Percentiles rank a stretch among this genome's conserved stretches.
phyloP scores from a whole-genome alignment of 23 tunicate species.

The Clavelina lepadiformis region DNA sequence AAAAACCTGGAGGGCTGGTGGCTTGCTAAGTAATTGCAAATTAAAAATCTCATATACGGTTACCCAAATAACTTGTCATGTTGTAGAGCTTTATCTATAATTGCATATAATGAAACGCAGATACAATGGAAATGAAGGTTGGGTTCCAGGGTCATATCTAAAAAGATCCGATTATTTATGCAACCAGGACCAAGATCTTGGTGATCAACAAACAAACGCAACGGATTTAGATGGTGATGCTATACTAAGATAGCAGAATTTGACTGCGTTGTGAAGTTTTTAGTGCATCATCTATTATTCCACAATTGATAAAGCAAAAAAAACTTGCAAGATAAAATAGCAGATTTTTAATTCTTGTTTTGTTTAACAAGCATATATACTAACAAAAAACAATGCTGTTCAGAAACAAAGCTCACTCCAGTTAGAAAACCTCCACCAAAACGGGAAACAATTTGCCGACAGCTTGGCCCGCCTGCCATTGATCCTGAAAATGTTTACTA shows the following conservation, averaged over 20 bases:
- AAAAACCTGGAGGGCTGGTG: slow-evolving; percentile 89
- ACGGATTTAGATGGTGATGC: too few species aligned
- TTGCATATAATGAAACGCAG: slow-evolving; percentile 6
- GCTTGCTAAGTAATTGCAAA: slow-evolving; percentile 38
- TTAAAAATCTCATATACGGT: background rate
- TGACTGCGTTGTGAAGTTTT: too few species aligned
- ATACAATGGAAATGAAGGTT: slow-evolving; percentile 43
- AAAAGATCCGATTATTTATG: slow-evolving; percentile 19
- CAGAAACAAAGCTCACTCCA: too few species aligned
- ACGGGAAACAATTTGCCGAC: slow-evolving; percentile 33
- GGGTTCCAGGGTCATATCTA: slow-evolving; percentile 71
- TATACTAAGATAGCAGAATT: too few species aligned
- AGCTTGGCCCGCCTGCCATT: background rate
- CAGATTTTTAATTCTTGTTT: too few species aligned
- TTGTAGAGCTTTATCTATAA: background rate
- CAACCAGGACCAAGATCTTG: too few species aligned
- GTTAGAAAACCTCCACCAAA: slow-evolving; percentile 24
- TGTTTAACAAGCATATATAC: too few species aligned
- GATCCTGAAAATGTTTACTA: slow-evolving; percentile 1
- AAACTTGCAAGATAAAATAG: too few species aligned
- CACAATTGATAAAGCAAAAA: too few species aligned
- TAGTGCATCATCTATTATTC: too few species aligned
- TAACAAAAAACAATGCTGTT: too few species aligned
- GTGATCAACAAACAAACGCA: too few species aligned
- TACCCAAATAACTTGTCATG: background rate